These are phyloP conservation scores for Urocolius indicus DNA, from an alignment of 2,113 vertebrate species.

Conservation along the genomic window DNA sequence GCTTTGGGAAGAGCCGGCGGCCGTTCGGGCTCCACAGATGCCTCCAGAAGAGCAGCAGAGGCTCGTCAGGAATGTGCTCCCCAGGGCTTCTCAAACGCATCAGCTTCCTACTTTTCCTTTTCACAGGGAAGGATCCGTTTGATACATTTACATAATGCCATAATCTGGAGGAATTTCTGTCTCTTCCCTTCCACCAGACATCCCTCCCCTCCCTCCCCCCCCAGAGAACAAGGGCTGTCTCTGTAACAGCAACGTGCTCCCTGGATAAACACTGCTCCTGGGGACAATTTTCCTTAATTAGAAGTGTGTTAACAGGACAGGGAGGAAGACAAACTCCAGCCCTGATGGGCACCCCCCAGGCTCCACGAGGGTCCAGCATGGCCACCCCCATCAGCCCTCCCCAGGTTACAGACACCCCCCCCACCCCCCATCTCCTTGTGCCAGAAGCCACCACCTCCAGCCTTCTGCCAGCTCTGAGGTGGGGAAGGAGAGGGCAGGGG, in stretches of 20 bases:
- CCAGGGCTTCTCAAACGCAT: slow-evolving; percentile 30
- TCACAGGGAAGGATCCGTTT: slow-evolving; percentile 56
- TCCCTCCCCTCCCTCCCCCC: slow-evolving; percentile 6
- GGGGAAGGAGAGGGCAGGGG: background rate
- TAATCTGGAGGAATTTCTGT: slow-evolving; percentile 66
- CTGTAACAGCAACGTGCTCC: slow-evolving; percentile 14
- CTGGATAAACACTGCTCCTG: slow-evolving; percentile 53
- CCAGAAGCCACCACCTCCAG: background rate
- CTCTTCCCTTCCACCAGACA: slow-evolving; percentile 27
- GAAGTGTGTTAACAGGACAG: slow-evolving; percentile 49
- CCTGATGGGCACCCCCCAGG: background rate
- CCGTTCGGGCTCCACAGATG: slow-evolving; percentile 18
- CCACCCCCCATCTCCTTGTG: background rate
- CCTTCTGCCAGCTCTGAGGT: background rate
- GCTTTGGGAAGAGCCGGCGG: background rate
- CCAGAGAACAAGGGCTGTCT: slow-evolving; percentile 53
- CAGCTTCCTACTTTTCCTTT: slow-evolving; percentile 46
- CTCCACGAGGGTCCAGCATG: background rate
- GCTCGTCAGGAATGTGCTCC: slow-evolving; percentile 64
- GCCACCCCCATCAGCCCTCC: background rate
- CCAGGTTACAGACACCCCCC: background rate
- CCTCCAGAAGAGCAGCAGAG: slow-evolving; percentile 18
- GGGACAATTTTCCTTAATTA: slow-evolving; percentile 59
- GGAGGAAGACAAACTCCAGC: slow-evolving; percentile 46
- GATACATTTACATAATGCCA: slow-evolving; percentile 68